These are phyloP conservation scores for Climacteris rufus DNA, from an alignment of 2,113 vertebrate genomes.

Conservation along the genomic window DNA sequence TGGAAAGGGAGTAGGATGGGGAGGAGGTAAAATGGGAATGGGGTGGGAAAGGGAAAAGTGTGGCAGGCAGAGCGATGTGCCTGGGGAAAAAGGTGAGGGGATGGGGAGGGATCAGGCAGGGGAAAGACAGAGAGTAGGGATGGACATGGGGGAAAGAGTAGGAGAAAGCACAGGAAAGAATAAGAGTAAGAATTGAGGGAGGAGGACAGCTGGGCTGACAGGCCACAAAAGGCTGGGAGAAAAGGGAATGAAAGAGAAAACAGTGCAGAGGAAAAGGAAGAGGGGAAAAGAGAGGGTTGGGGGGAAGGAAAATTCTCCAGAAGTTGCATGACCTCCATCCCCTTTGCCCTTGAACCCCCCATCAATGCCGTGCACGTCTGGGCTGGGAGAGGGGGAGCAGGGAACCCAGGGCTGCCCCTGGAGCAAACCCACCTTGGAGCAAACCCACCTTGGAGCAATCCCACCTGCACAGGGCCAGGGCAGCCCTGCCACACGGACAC, in stretches of 20 bases:
- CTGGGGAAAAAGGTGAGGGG: rapidly evolving
- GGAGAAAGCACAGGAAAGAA: not conserved
- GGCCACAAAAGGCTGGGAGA: not conserved
- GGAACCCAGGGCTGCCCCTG: too few species aligned
- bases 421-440: not conserved
- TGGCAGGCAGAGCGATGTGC: rapidly evolving
- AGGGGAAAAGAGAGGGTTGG: not conserved
- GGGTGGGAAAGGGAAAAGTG: not conserved
- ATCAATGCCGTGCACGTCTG: rapidly evolving
- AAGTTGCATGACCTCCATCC: not conserved
- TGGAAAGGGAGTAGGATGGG: not conserved
- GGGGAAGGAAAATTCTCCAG: not conserved
- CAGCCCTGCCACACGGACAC: rapidly evolving
- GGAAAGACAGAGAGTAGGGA: not conserved
- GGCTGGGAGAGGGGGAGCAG: not conserved
- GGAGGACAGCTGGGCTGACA: not conserved
- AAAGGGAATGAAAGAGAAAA: not conserved
- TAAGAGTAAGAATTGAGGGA: not conserved
- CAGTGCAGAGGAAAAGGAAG: not conserved
- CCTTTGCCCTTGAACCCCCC: not conserved
- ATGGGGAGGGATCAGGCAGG: not conserved
- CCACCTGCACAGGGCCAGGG: rapidly evolving
- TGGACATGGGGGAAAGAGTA: not conserved
- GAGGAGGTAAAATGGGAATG: not conserved
- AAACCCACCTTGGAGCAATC: not conserved